Percentiles rank a stretch among this genome's conserved stretches.
Conservation (phyloP, 30 jellyfish, hydroid and myxozoan species). For the Rhopilema esculentum region DNA sequence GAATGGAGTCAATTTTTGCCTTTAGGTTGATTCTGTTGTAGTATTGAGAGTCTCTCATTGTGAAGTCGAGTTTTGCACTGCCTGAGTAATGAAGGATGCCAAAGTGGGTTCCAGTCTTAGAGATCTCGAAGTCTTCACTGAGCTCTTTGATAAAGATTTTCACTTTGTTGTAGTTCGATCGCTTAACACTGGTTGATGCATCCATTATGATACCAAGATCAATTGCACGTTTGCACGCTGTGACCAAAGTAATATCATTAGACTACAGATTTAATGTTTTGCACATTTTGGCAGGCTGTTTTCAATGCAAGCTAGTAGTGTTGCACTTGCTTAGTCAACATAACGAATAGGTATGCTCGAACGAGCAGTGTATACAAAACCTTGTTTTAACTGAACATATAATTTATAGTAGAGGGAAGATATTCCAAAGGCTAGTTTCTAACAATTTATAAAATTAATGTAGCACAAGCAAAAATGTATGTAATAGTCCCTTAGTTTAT, state of each 20-base stretch:
- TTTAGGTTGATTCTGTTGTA: slow-evolving; percentile 10
- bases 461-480: too few relatives aligned
- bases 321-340: slow-evolving; percentile 14
- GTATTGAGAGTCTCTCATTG: slow-evolving; percentile 23
- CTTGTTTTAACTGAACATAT: too few relatives aligned
- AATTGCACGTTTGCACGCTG: slow-evolving; percentile 81
- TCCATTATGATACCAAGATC: slow-evolving; percentile 88
- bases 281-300: too few relatives aligned
- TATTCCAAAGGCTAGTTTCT: too few relatives aligned
- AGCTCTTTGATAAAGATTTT: slow-evolving; percentile 69
- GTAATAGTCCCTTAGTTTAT: too few relatives aligned
- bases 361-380: too few relatives aligned
- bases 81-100: slow-evolving; percentile 84
- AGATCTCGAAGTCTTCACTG: slow-evolving; percentile 66
- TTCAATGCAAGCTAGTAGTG: slow-evolving; percentile 1
- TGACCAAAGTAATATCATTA: background rate
- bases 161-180: slow-evolving; percentile 67
- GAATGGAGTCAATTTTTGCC: slow-evolving; percentile 34
- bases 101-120: slow-evolving; percentile 76
- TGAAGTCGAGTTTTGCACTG: slow-evolving; percentile 62
- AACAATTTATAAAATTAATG: too few relatives aligned
- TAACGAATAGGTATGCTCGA: too few relatives aligned
- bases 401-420: too few relatives aligned
- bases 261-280: too few relatives aligned
- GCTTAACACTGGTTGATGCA: slow-evolving; percentile 92